phyloP scores from a whole-genome alignment of 2,888 invertebrate species.

The Orthosia gothica region DNA sequence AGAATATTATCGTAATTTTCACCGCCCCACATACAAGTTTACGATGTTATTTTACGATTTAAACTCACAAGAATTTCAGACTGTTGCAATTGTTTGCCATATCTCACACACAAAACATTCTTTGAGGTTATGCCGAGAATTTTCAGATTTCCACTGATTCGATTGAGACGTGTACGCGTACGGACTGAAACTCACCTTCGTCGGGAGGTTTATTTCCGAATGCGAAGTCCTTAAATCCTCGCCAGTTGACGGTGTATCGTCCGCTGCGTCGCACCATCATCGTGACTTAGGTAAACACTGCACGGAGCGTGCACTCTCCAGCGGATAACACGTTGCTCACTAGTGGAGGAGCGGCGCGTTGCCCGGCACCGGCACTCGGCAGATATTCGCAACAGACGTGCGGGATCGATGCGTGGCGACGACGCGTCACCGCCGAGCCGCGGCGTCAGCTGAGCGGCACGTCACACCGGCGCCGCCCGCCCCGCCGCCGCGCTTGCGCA shows the following conservation, averaged over 20 bases:
- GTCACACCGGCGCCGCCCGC: slow-evolving; percentile 82
- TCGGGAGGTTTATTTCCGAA: slow-evolving; percentile 89
- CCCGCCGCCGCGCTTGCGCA: slow-evolving; percentile 85
- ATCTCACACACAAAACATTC: slow-evolving; percentile 40
- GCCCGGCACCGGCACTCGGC: slow-evolving; percentile 74
- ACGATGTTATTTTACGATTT: slow-evolving; percentile 34
- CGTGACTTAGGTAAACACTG: slow-evolving; percentile 70
- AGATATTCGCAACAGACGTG: slow-evolving; percentile 75
- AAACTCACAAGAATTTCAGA: slow-evolving; percentile 32
- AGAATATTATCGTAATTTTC: slow-evolving; percentile 40
- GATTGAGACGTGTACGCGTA: slow-evolving; percentile 57
- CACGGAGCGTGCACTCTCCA: slow-evolving; percentile 65
- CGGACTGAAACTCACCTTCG: slow-evolving; percentile 82
- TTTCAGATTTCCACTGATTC: slow-evolving; percentile 58
- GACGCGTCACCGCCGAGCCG: slow-evolving; percentile 80
- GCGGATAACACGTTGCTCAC: slow-evolving; percentile 71
- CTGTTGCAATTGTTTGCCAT: slow-evolving; percentile 32
- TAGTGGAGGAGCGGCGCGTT: slow-evolving; percentile 73
- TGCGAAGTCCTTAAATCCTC: slow-evolving; percentile 88
- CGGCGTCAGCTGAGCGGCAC: slow-evolving; percentile 87
- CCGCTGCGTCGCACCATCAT: slow-evolving; percentile 91
- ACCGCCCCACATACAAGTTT: slow-evolving; percentile 31
- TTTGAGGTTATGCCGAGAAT: slow-evolving; percentile 79
- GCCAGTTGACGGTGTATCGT: slow-evolving; percentile 90
- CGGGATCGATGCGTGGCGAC: slow-evolving; percentile 81